Conservation (phyloP, 2,888 invertebrate genomes). For the Drosophila heteroneura region DNA sequence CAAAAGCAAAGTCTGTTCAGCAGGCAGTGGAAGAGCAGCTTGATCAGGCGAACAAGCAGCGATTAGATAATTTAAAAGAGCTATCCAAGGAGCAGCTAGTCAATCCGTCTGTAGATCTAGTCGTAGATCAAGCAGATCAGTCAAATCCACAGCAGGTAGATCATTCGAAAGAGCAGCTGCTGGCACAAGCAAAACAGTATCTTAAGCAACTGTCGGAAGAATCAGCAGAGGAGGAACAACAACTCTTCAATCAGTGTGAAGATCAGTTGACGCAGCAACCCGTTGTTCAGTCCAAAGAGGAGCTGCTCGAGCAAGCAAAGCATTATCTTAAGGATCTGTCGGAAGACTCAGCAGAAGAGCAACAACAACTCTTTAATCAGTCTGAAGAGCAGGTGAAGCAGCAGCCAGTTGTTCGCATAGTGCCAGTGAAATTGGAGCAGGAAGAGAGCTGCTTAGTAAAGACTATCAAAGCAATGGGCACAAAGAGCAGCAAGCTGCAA, state of each 20-base stretch:
- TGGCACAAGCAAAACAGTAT: background rate
- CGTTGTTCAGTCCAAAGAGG: background rate
- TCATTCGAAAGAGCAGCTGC: background rate
- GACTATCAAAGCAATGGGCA: slow-evolving; percentile 55
- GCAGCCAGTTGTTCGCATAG: slow-evolving; percentile 30
- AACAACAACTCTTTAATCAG: background rate
- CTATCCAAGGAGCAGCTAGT: background rate
- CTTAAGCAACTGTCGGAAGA: background rate
- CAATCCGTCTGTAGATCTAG: background rate
- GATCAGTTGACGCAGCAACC: background rate
- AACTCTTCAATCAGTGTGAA: background rate
- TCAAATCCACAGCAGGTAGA: background rate
- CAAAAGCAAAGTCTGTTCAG: background rate
- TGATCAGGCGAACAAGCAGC: background rate
- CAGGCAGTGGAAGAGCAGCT: background rate
- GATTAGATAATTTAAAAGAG: background rate
- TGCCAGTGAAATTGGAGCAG: slow-evolving; percentile 35
- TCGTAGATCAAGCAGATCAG: background rate
- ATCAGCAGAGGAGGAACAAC: background rate
- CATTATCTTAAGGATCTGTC: background rate
- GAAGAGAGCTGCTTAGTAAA: background rate
- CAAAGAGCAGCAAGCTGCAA: slow-evolving; percentile 65
- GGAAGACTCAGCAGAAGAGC: background rate
- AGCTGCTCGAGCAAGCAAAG: background rate
- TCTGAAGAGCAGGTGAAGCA: background rate